Evolutionary conservation across 2,113 vertebrate genomes (phyloP).

Genomic region (Ciconia maguari): DNA sequence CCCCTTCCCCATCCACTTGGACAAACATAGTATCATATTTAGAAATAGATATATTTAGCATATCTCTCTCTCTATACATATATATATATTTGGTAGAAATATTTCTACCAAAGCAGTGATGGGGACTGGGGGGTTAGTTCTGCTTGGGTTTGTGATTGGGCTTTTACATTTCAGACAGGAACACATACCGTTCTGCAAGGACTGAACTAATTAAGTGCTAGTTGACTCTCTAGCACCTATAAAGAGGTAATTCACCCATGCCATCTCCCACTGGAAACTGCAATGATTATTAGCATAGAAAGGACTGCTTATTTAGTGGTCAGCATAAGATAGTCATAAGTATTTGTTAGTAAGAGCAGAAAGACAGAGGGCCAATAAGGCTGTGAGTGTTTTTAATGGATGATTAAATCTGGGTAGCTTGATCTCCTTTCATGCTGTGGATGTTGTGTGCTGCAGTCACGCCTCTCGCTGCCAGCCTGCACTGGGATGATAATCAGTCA

Average conservation of each 20-base stretch:
- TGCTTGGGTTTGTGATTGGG: neutral
- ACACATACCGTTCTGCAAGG: neutral
- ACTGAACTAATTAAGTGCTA: conserved; percentile 19
- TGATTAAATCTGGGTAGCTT: conserved; percentile 47
- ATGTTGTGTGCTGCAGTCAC: conserved; percentile 72
- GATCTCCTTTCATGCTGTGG: conserved; percentile 64
- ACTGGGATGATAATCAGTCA: conserved; percentile 70
- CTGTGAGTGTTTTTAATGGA: neutral
- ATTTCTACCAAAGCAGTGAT: neutral
- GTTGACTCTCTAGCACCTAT: neutral
- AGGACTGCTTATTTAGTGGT: neutral
- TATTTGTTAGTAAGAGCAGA: neutral
- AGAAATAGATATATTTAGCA: neutral
- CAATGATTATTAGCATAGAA: neutral
- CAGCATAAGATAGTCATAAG: neutral
- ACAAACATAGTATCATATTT: neutral
- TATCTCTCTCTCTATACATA: too few species aligned
- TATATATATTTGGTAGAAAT: too few species aligned
- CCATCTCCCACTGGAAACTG: neutral
- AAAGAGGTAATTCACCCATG: neutral
- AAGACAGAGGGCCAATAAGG: neutral
- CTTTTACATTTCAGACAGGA: neutral
- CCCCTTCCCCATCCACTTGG: neutral
- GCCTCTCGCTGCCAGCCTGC: conserved; percentile 70
- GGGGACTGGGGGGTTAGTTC: neutral